A percentile compares a stretch with the other conserved stretches of the same genome.
Conservation (phyloP, 2,797 vertebrate species). For the Gambusia yucatana region DNA sequence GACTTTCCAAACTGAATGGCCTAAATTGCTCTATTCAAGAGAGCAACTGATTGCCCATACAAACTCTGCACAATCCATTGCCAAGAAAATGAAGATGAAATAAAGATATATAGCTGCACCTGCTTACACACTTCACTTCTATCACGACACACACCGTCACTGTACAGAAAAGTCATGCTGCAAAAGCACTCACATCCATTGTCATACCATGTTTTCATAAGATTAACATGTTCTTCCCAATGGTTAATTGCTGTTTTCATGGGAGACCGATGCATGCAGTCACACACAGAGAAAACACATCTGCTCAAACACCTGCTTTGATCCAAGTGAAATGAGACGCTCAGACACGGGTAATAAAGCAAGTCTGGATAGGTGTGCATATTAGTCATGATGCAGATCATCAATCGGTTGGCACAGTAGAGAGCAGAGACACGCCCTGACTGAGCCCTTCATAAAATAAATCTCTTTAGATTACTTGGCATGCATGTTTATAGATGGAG, state of each 20-base stretch:
- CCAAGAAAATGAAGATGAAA: neutral
- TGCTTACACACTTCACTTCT: neutral
- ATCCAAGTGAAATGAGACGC: conserved; percentile 32
- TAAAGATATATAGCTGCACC: neutral
- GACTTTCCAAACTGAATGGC: neutral
- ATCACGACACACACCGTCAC: neutral
- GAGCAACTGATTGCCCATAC: neutral
- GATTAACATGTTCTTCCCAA: conserved; percentile 10
- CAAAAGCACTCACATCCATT: neutral
- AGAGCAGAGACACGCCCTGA: neutral
- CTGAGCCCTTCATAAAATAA: neutral
- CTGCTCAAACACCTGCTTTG: conserved; percentile 57
- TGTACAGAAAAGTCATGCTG: neutral
- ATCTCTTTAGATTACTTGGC: neutral
- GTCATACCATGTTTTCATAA: neutral
- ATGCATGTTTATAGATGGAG: neutral
- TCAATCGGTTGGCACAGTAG: neutral
- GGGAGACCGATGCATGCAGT: conserved; percentile 1
- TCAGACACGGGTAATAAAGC: conserved; percentile 32
- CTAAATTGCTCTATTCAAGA: neutral
- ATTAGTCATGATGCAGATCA: neutral
- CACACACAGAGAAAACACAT: conserved; percentile 42
- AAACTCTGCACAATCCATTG: neutral
- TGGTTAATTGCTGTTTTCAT: conserved; percentile 15
- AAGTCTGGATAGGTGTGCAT: conserved; percentile 6